A percentile compares a stretch with the other conserved stretches of the same genome.
Conservation (phyloP, 2,888 invertebrate genomes). For the Griposia aprilina region DNA sequence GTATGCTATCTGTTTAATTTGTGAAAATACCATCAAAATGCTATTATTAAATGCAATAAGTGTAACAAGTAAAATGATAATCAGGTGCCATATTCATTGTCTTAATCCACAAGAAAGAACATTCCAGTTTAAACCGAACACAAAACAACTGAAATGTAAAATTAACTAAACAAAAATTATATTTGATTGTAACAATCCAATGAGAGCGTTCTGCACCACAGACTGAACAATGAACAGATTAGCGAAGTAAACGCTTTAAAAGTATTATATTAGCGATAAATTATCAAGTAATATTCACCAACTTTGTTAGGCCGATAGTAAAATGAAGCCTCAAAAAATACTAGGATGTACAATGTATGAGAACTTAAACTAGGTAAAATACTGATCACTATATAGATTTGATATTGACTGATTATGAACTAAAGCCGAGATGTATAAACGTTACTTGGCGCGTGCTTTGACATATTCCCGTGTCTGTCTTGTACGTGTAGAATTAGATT, state of each 20-base stretch:
- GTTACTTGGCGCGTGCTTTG: not conserved
- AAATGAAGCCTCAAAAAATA: constrained; percentile 49
- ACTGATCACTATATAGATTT: constrained; percentile 64
- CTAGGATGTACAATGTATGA: constrained; percentile 47
- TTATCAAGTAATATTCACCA: constrained; percentile 32
- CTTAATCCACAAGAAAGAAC: constrained; percentile 27
- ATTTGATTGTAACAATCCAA: constrained; percentile 56
- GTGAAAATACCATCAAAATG: constrained; percentile 64
- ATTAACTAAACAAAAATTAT: constrained; percentile 19
- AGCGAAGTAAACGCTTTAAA: constrained; percentile 27
- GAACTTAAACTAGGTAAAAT: constrained; percentile 65
- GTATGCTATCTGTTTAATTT: constrained; percentile 39
- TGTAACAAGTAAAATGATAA: constrained; percentile 60
- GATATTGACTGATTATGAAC: constrained; percentile 43
- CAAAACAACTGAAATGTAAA: constrained; percentile 45
- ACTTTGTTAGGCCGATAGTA: constrained; percentile 11
- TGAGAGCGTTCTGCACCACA: constrained; percentile 34
- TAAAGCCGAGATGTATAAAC: not conserved
- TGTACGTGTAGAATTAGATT: not conserved
- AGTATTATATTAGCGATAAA: constrained; percentile 38
- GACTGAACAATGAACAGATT: constrained; percentile 50
- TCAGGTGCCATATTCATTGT: constrained; percentile 62
- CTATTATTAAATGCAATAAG: constrained; percentile 70
- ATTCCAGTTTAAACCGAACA: constrained; percentile 46
- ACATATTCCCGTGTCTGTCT: not conserved